phyloP scores from a whole-genome alignment of 1,140 invertebrate species.

The Dendrolimus kikuchii region DNA sequence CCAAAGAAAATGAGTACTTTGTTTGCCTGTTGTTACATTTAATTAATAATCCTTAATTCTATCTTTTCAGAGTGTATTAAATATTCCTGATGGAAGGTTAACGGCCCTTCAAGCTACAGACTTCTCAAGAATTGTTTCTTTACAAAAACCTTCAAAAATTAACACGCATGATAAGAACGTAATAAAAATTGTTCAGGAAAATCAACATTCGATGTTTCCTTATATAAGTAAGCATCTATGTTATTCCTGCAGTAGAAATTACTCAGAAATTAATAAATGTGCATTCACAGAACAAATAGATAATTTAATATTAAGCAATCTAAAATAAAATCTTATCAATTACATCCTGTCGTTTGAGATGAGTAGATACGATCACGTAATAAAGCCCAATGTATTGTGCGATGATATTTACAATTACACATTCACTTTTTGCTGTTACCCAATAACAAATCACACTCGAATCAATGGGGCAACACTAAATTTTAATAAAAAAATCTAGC shows the following conservation, averaged over 20 bases:
- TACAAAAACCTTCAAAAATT: conserved; percentile 3
- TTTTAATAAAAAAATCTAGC: too few relatives aligned
- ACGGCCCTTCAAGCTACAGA: conserved; percentile 56
- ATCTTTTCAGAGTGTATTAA: conserved; percentile 46
- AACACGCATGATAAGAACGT: not conserved
- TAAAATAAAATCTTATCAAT: not conserved
- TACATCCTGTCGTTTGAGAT: not conserved
- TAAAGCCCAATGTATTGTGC: too few relatives aligned
- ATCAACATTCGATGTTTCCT: conserved; percentile 32
- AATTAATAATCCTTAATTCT: conserved; percentile 10
- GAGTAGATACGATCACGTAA: too few relatives aligned
- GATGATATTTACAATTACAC: too few relatives aligned
- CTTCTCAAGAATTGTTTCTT: conserved; percentile 54
- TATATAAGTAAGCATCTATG: conserved; percentile 41
- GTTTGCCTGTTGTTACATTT: not conserved
- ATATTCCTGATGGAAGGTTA: conserved; percentile 27
- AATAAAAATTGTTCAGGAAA: conserved; percentile 9
- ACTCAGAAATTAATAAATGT: conserved; percentile 29
- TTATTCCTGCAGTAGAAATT: conserved; percentile 51
- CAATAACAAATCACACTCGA: too few relatives aligned
- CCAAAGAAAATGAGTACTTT: not conserved
- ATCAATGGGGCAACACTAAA: too few relatives aligned
- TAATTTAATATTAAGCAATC: conserved; percentile 9
- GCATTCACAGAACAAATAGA: conserved; percentile 20
- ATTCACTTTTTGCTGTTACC: too few relatives aligned